Evolutionary conservation across 2,113 vertebrate species (phyloP).

Genomic region (Ariopsis seemanni): DNA sequence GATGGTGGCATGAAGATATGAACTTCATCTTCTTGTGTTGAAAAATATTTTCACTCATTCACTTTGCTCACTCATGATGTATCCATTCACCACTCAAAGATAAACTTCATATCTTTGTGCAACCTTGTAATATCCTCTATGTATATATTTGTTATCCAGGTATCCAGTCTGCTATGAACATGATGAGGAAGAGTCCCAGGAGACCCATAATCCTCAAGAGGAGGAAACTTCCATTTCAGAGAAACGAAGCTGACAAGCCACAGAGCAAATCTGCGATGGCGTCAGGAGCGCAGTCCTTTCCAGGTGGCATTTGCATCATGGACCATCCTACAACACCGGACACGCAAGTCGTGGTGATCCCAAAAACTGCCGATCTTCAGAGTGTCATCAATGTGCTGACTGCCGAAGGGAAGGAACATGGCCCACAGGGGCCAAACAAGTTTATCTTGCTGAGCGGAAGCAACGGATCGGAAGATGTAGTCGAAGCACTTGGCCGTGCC

Average conservation of each 20-base stretch:
- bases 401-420: conserved; percentile 86
- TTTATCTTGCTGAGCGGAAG: conserved; percentile 87
- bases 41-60: no score
- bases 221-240: conserved; percentile 80
- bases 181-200: conserved; percentile 88
- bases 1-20: no score
- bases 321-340: conserved; percentile 85
- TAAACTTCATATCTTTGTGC: no score
- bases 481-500: conserved; percentile 27
- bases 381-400: conserved; percentile 86
- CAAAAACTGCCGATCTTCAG: conserved; percentile 80
- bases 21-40: no score
- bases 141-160: neutral
- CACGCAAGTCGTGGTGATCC: conserved; percentile 87
- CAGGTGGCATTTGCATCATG: conserved; percentile 81
- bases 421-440: conserved; percentile 84
- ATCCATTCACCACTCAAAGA: no score
- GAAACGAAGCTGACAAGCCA: conserved; percentile 53
- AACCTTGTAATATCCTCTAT: no score
- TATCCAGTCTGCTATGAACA: conserved; percentile 64
- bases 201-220: conserved; percentile 94
- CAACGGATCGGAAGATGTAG: conserved; percentile 30
- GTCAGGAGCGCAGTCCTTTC: conserved; percentile 64
- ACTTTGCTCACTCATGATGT: no score
- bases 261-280: conserved; percentile 46